Percentiles rank a stretch among this genome's conserved stretches.
Conservation (phyloP, 2,888 invertebrate genomes). For the Apotomis betuletana region DNA sequence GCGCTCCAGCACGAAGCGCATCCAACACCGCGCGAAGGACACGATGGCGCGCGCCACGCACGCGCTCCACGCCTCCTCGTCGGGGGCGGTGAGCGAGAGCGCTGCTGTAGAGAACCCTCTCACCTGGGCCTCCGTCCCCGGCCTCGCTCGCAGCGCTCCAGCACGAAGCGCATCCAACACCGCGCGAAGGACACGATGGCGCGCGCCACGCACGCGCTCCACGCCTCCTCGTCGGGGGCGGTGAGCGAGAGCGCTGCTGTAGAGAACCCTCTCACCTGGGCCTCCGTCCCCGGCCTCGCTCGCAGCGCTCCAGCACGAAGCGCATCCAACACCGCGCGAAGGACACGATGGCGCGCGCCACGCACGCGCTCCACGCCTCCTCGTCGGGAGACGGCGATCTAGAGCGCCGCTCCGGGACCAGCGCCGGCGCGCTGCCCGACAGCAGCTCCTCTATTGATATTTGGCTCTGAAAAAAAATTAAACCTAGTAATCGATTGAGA, state of each 20-base stretch:
- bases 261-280: no score
- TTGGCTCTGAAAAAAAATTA: constrained; percentile 50
- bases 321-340: constrained; percentile 16
- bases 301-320: constrained; percentile 51
- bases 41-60: constrained; percentile 60
- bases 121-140: no score
- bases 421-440: no score
- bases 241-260: no score
- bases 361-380: constrained; percentile 8
- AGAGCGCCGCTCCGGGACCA: no score
- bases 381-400: no score
- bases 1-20: constrained; percentile 83
- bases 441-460: constrained; percentile 57
- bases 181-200: constrained; percentile 78
- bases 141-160: constrained; percentile 49
- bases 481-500: neutral
- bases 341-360: constrained; percentile 24
- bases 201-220: constrained; percentile 46
- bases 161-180: constrained; percentile 83
- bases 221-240: constrained; percentile 52
- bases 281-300: constrained; percentile 53
- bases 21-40: constrained; percentile 71
- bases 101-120: no score
- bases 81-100: no score
- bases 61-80: constrained; percentile 2